phyloP scores from a whole-genome alignment of 2,797 vertebrate genomes.

The Loris lydekkerianus region DNA sequence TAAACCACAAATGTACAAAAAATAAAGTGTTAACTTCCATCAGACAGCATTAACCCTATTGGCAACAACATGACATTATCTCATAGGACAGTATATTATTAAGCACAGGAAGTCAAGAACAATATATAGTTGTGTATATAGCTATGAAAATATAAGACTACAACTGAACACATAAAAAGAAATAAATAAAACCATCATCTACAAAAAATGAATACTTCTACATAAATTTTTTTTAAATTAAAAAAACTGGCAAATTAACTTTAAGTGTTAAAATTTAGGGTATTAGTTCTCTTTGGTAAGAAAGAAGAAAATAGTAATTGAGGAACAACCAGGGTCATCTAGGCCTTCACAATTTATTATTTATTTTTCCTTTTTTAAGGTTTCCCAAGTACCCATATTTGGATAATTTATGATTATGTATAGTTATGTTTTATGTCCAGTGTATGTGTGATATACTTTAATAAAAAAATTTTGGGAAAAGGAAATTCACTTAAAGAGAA shows the following conservation, averaged over 20 bases:
- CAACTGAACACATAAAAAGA: neutral
- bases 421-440: neutral
- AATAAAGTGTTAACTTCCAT: neutral
- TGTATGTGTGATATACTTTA: neutral
- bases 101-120: neutral
- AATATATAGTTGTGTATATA: neutral
- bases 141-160: neutral
- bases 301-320: neutral
- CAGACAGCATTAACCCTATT: neutral
- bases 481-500: neutral
- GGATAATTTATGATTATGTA: neutral
- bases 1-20: neutral
- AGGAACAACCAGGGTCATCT: neutral
- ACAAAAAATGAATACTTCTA: neutral
- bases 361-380: neutral
- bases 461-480: neutral
- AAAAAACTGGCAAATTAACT: neutral
- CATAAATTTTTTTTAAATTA: neutral
- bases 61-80: neutral
- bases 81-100: neutral
- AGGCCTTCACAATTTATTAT: neutral
- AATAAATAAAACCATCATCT: neutral
- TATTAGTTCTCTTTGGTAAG: neutral
- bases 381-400: neutral
- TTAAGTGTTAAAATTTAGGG: neutral